Percentiles rank a stretch among this genome's conserved stretches.
Evolutionary conservation across 2,113 vertebrate species (phyloP).

Genomic region (Saccopteryx bilineata): DNA sequence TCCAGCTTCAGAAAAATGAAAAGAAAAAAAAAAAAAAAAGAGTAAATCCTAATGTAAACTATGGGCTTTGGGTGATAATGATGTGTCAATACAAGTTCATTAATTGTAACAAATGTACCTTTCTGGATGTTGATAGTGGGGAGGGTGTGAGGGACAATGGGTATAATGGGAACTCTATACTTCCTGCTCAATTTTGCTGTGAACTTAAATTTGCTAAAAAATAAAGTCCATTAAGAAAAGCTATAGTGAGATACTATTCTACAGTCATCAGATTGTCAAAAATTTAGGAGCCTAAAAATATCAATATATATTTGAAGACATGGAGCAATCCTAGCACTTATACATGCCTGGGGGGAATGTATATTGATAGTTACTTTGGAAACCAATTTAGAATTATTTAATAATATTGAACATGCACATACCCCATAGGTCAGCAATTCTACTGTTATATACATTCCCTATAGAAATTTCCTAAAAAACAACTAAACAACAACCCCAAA

Average conservation of each 20-base stretch:
- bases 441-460: not conserved
- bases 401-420: not conserved
- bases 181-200: not conserved
- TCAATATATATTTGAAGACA: not conserved
- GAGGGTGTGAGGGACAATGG: not conserved
- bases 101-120: not conserved
- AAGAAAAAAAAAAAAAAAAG: no score
- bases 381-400: slow-evolving; percentile 6
- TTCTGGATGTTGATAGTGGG: not conserved
- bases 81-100: not conserved
- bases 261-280: not conserved
- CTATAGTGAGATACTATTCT: not conserved
- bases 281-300: not conserved
- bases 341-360: not conserved
- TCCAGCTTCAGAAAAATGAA: no score
- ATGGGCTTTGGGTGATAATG: not conserved
- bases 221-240: not conserved
- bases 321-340: not conserved
- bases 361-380: not conserved
- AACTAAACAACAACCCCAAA: slow-evolving; percentile 19
- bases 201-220: not conserved
- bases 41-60: slow-evolving; percentile 3
- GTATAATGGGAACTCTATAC: not conserved
- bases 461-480: not conserved
- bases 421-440: not conserved